Evolutionary conservation across 2,797 vertebrate species (phyloP).

Genomic region (Mormyrus hasselquistii): DNA sequence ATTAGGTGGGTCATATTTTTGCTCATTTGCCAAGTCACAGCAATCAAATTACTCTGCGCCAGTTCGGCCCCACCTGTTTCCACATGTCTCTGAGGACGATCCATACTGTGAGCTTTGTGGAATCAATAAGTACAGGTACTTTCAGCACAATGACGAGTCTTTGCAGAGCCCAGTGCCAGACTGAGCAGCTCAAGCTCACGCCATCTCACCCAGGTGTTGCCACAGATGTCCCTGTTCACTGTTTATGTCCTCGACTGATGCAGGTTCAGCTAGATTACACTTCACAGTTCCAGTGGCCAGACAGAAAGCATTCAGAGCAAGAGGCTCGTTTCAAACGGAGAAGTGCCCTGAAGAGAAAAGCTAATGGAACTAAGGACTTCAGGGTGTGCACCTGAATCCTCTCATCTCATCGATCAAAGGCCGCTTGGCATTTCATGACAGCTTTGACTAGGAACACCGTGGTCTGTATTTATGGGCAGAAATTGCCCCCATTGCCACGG

Average conservation of each 20-base stretch:
- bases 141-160: not conserved
- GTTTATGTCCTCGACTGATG: not conserved
- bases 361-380: not conserved
- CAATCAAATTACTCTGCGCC: not conserved
- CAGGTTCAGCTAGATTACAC: not conserved
- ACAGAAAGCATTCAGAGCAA: slow-evolving; percentile 5
- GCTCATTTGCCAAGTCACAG: not conserved
- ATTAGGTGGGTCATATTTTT: not conserved
- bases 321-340: not conserved
- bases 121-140: not conserved
- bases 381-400: not conserved
- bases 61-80: not conserved
- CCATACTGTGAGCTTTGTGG: not conserved
- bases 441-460: not conserved
- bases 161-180: not conserved
- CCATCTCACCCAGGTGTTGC: not conserved
- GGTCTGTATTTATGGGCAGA: not conserved
- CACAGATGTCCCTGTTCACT: not conserved
- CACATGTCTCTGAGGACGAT: not conserved
- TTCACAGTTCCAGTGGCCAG: not conserved
- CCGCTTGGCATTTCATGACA: not conserved
- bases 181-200: not conserved
- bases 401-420: slow-evolving; percentile 22
- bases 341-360: not conserved
- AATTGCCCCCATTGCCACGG: not conserved